Conservation (phyloP, 2,113 vertebrate species). For the Chunga burmeisteri region DNA sequence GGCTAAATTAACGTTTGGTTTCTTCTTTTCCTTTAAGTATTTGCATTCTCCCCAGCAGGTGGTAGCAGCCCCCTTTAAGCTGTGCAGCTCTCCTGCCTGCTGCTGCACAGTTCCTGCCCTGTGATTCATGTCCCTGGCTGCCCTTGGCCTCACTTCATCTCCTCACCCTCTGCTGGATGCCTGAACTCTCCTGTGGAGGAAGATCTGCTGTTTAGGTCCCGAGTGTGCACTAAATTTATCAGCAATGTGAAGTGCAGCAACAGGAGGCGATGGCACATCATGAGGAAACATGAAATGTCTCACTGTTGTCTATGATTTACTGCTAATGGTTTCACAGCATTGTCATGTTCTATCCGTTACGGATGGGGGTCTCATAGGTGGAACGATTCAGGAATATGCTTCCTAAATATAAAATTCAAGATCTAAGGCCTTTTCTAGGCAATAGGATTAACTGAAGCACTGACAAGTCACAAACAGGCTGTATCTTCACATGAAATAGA, state of each 20-base stretch:
- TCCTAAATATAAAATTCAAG: not conserved
- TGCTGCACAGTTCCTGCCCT: not conserved
- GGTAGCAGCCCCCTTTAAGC: slow-evolving; percentile 34
- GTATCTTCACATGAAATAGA: not conserved
- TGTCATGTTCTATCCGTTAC: not conserved
- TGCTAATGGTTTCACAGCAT: not conserved
- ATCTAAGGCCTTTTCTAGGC: not conserved
- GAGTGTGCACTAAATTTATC: not conserved
- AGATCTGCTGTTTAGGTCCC: not conserved
- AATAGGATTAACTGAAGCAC: not conserved
- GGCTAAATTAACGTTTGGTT: not conserved
- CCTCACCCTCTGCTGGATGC: not conserved
- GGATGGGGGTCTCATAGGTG: not conserved
- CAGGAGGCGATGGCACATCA: not conserved
- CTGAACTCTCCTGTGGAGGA: not conserved
- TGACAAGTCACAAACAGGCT: not conserved
- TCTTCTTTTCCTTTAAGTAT: not conserved
- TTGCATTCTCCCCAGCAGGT: slow-evolving; percentile 33
- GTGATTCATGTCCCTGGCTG: not conserved
- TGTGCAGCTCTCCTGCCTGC: not conserved
- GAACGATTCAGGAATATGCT: not conserved
- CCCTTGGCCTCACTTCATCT: not conserved
- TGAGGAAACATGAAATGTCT: not conserved
- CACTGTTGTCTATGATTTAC: not conserved
- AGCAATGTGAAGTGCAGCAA: not conserved